Evolutionary conservation across 1,140 invertebrate species (phyloP).

Genomic region (Drosophila mojavensis): DNA sequence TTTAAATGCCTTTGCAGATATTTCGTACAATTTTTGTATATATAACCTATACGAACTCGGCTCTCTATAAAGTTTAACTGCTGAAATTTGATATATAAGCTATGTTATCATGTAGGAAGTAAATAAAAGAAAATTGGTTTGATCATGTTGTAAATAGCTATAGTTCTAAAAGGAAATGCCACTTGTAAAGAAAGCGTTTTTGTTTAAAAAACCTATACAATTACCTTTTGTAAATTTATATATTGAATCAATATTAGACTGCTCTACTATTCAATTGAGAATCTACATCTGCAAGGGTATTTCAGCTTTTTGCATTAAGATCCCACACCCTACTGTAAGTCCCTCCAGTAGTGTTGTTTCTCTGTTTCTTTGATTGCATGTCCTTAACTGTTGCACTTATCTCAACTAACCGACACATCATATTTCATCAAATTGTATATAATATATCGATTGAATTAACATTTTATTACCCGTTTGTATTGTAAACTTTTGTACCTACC

Average conservation of each 20-base stretch:
- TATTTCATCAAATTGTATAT: slow-evolving; percentile 69
- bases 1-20: too few relatives aligned
- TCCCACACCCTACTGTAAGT: too few relatives aligned
- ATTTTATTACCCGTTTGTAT: slow-evolving; percentile 76
- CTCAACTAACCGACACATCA: slow-evolving; percentile 36
- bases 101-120: not conserved
- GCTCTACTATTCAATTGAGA: not conserved
- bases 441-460: slow-evolving; percentile 78
- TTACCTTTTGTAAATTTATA: too few relatives aligned
- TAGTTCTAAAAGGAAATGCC: too few relatives aligned
- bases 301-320: not conserved
- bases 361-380: slow-evolving; percentile 6
- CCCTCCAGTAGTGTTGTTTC: not conserved
- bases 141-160: too few relatives aligned
- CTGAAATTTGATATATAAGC: not conserved
- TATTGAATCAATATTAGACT: too few relatives aligned
- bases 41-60: not conserved
- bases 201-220: too few relatives aligned
- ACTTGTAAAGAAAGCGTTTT: too few relatives aligned
- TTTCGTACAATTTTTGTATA: too few relatives aligned
- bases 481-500: slow-evolving; percentile 76
- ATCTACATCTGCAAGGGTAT: not conserved
- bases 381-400: not conserved
- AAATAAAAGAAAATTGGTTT: not conserved
- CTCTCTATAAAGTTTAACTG: not conserved